Base-by-base conservation (phyloP, 92 coral and sea anemone genomes). In the Virgularia gustaviana region DNA sequence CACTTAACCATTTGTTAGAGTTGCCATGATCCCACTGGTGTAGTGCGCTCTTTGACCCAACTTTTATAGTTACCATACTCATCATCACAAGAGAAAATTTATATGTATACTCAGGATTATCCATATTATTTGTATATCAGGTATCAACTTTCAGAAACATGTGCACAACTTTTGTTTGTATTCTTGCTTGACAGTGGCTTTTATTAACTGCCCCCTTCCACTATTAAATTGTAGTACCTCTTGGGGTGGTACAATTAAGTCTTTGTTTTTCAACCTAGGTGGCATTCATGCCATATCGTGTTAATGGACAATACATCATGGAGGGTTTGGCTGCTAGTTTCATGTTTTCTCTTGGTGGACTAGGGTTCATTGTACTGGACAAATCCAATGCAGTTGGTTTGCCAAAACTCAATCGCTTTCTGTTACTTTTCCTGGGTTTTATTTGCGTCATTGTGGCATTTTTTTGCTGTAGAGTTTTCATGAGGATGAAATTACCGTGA, bases 401-500 rank as follows among this genome's bases (percentile, higher is more conserved):
- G 96, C 87, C 99, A 3, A 94, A 89, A 71, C 84, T 94, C 8
- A 94, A 89, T 71, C 85, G 99, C 33, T 89, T 89, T 49, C 78
- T 94, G 43, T 78, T 89, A 37, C 70, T 94, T 33, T 87, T 83
- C 81, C 83, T 94, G 68, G 99, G 99, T 47, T 89, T 89, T 63
- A 85, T 85, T 31, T 94, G 96, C 45, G 85, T 94, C 33, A 55
- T 87, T 34, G 86, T 94, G 25, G 90, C 99, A 11, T 94, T 94
- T 83, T 86, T 94, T 47, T 89, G 96, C 27, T 94, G 99, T 84
- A 70, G 99, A 37, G 90, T 94, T 34, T 94, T 94, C 80, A 94
- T 94, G 99, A 85, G 89, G 78, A 94, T 94, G 99, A 94, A 94
- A 55, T 79, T 94, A 12, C 99, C 99, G 99, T 94, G 75, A 94